phyloP scores from a whole-genome alignment of 2,888 invertebrate genomes.

The Plagiodera versicolora region DNA sequence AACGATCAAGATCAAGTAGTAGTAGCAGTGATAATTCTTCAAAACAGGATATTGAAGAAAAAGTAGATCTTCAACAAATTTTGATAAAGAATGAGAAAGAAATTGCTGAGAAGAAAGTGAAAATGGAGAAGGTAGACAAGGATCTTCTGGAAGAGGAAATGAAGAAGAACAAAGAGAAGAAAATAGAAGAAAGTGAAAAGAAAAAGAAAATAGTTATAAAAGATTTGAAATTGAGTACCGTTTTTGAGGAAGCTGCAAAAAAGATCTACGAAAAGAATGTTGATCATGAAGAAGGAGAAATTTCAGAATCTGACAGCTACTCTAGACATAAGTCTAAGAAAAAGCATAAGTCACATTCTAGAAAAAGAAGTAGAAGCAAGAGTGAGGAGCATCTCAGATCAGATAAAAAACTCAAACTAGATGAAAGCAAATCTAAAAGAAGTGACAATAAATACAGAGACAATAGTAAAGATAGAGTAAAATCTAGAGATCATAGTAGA shows the following conservation, averaged over 20 bases:
- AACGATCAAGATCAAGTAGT: slow-evolving; percentile 45
- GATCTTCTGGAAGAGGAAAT: slow-evolving; percentile 15
- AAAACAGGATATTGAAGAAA: slow-evolving; percentile 14
- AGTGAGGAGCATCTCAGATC: slow-evolving; percentile 19
- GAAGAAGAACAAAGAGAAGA: slow-evolving; percentile 14
- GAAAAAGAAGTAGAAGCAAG: slow-evolving; percentile 32
- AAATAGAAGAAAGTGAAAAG: slow-evolving; percentile 14
- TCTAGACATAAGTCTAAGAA: slow-evolving; percentile 27
- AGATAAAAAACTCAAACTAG: slow-evolving; percentile 20
- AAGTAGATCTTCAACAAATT: slow-evolving; percentile 48
- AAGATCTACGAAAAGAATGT: slow-evolving; percentile 66
- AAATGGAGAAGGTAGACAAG: slow-evolving; percentile 38
- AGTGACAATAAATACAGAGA: slow-evolving; percentile 35
- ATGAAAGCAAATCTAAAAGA: slow-evolving; percentile 15
- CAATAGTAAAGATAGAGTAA: slow-evolving; percentile 13
- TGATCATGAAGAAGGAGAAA: slow-evolving; percentile 54
- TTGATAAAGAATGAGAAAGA: slow-evolving; percentile 50
- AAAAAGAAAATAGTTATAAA: slow-evolving; percentile 67
- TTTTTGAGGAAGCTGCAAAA: slow-evolving; percentile 67
- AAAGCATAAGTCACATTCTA: slow-evolving; percentile 38
- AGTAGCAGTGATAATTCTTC: slow-evolving; percentile 41
- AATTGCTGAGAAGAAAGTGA: slow-evolving; percentile 46
- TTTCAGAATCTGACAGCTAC: slow-evolving; percentile 32
- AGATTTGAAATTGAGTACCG: slow-evolving; percentile 67
- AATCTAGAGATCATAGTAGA: slow-evolving; percentile 20